Evolutionary conservation across 1,140 invertebrate genomes (phyloP).

Genomic region (Pseudomyrmex flavicornis): DNA sequence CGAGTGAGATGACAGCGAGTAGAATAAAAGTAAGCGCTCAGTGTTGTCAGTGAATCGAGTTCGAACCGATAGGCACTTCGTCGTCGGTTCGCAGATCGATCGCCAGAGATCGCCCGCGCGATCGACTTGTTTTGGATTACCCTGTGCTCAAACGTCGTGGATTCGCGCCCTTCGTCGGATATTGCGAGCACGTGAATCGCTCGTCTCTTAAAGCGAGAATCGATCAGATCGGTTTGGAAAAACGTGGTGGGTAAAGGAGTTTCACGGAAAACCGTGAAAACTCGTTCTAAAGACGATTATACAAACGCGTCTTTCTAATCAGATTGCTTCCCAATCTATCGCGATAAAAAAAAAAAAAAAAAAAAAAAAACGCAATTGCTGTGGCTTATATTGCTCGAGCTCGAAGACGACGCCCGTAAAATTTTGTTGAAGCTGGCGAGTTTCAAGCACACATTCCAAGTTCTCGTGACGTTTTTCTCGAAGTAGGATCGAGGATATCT

Average conservation of each 20-base stretch:
- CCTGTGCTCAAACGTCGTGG: constrained; percentile 56
- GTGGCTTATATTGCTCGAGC: not conserved
- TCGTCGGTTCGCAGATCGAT: constrained; percentile 9
- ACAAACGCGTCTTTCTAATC: constrained; percentile 27
- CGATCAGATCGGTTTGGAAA: constrained; percentile 60
- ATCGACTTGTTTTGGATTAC: constrained; percentile 63
- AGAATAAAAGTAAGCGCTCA: constrained; percentile 5
- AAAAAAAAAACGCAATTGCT: constrained; percentile 17
- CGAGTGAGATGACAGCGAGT: constrained; percentile 36
- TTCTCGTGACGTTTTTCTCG: not conserved
- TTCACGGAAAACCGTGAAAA: constrained; percentile 21
- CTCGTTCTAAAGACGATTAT: constrained; percentile 32
- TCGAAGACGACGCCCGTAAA: constrained; percentile 31
- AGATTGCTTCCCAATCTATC: constrained; percentile 16
- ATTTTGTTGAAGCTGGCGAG: constrained; percentile 30
- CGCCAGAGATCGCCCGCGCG: constrained; percentile 8
- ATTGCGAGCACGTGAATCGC: constrained; percentile 67
- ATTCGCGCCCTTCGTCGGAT: constrained; percentile 66
- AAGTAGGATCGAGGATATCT: not conserved
- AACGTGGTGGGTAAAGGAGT: constrained; percentile 67
- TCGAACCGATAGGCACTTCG: not conserved
- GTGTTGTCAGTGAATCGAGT: constrained; percentile 45
- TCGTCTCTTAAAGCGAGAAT: constrained; percentile 66
- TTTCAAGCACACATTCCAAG: not conserved
- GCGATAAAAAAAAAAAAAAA: constrained; percentile 31